Percentiles rank a stretch among this genome's conserved stretches.
Conservation (phyloP, 2,888 invertebrate genomes). For the Mechanitis messenoides region DNA sequence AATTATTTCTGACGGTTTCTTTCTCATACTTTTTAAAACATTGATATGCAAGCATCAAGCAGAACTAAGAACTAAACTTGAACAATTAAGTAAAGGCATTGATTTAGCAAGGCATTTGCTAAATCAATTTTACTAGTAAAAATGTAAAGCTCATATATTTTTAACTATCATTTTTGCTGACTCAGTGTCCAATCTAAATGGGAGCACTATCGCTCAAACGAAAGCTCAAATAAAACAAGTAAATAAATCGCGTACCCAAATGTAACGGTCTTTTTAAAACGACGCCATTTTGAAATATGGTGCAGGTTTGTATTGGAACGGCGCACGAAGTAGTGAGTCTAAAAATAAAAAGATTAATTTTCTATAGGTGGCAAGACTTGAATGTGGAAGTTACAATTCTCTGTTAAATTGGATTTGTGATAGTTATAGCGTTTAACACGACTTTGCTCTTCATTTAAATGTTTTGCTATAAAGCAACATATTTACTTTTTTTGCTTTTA, state of each 20-base stretch:
- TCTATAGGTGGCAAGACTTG: constrained; percentile 53
- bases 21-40: too few species aligned
- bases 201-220: constrained; percentile 1
- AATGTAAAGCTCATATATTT: not conserved
- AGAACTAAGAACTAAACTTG: too few species aligned
- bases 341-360: constrained; percentile 71
- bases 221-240: constrained; percentile 18
- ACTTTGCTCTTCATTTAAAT: not conserved
- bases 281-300: constrained; percentile 63
- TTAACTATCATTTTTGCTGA: constrained; percentile 1
- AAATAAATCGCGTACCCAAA: constrained; percentile 28
- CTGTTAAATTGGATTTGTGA: constrained; percentile 35
- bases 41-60: too few species aligned
- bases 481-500: too few species aligned
- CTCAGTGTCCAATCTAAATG: constrained; percentile 2
- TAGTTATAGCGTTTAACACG: constrained; percentile 10
- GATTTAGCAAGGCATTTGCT: too few species aligned
- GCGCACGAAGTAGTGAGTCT: constrained; percentile 55
- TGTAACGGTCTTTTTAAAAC: constrained; percentile 41
- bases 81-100: too few species aligned
- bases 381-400: constrained; percentile 36
- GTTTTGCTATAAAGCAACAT: not conserved
- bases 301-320: constrained; percentile 51
- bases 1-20: too few species aligned
- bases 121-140: not conserved